phyloP scores from a whole-genome alignment of 2,113 vertebrate genomes.

The Pungitius pungitius region DNA sequence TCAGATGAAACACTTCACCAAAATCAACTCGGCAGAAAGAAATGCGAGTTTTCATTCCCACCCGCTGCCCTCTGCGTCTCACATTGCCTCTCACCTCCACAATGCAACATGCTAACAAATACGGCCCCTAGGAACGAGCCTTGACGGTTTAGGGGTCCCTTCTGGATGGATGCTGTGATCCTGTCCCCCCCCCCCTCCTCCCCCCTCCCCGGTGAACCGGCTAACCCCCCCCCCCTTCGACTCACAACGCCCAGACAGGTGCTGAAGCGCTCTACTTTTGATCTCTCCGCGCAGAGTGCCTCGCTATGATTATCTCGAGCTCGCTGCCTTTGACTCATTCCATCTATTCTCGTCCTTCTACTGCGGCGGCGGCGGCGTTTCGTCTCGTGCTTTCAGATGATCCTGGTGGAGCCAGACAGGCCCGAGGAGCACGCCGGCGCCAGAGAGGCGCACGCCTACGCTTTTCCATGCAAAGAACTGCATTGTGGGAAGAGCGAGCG shows the following conservation, averaged over 20 bases:
- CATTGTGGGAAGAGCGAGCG: constrained; percentile 30
- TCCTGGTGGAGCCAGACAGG: constrained; percentile 30
- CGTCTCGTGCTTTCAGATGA: constrained; percentile 42
- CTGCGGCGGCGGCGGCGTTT: constrained; percentile 23
- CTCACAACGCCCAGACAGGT: constrained; percentile 58
- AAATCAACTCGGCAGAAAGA: constrained; percentile 24
- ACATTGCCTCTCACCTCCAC: neutral
- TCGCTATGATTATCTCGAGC: constrained; percentile 62
- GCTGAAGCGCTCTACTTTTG: constrained; percentile 71
- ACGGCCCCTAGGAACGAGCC: constrained; percentile 25
- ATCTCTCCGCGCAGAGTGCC: constrained; percentile 70
- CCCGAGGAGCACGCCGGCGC: neutral
- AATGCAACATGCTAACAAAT: constrained; percentile 11
- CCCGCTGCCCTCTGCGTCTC: constrained; percentile 9
- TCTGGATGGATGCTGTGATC: constrained; percentile 19
- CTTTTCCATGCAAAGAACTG: constrained; percentile 28
- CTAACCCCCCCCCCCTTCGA: constrained; percentile 4
- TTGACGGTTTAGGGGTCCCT: constrained; percentile 1
- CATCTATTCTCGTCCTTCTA: constrained; percentile 45
- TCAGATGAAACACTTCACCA: constrained; percentile 30
- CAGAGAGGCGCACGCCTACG: constrained; percentile 36
- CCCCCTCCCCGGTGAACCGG: neutral
- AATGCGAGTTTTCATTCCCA: constrained; percentile 5
- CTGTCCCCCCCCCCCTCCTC: constrained; percentile 18
- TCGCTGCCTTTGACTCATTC: constrained; percentile 75